Evolutionary conservation across 1,140 invertebrate species (phyloP).

Genomic region (Apis laboriosa): DNA sequence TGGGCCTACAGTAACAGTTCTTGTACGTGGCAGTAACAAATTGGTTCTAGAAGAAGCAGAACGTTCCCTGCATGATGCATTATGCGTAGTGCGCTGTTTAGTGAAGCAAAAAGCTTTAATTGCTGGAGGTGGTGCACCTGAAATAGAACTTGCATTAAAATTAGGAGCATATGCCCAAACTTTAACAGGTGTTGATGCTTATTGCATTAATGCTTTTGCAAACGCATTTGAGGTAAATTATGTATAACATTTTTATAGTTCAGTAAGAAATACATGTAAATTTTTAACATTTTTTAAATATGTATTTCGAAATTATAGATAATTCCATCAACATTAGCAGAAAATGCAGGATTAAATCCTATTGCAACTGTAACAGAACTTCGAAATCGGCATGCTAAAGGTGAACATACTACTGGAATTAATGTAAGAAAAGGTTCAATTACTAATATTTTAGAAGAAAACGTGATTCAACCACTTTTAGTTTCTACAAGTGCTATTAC

Average conservation of each 20-base stretch:
- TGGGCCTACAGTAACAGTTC: conserved; percentile 95
- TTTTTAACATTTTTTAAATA: not conserved
- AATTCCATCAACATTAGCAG: conserved; percentile 98
- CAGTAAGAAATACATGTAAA: not conserved
- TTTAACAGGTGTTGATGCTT: conserved; percentile 95
- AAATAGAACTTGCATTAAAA: conserved; percentile 95
- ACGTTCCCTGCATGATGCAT: conserved; percentile 97
- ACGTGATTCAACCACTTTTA: conserved; percentile 98
- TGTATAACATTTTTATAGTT: not conserved
- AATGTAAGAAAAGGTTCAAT: conserved; percentile 98
- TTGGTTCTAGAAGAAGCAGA: conserved; percentile 97
- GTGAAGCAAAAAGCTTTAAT: conserved; percentile 96
- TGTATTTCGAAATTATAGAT: conserved; percentile 61
- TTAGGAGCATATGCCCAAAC: conserved; percentile 92
- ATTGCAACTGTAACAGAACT: conserved; percentile 98
- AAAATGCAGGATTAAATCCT: conserved; percentile 99
- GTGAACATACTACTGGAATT: conserved; percentile 93
- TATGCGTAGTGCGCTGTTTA: conserved; percentile 98
- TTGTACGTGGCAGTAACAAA: conserved; percentile 98
- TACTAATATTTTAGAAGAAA: conserved; percentile 98
- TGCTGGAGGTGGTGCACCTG: conserved; percentile 98
- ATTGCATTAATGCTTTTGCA: conserved; percentile 96
- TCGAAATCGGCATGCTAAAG: conserved; percentile 94
- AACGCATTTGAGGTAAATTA: conserved; percentile 93
- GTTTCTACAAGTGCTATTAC: conserved; percentile 97